Evolutionary conservation across 2,888 invertebrate genomes (phyloP).

Genomic region (Balanococcus diminutus): DNA sequence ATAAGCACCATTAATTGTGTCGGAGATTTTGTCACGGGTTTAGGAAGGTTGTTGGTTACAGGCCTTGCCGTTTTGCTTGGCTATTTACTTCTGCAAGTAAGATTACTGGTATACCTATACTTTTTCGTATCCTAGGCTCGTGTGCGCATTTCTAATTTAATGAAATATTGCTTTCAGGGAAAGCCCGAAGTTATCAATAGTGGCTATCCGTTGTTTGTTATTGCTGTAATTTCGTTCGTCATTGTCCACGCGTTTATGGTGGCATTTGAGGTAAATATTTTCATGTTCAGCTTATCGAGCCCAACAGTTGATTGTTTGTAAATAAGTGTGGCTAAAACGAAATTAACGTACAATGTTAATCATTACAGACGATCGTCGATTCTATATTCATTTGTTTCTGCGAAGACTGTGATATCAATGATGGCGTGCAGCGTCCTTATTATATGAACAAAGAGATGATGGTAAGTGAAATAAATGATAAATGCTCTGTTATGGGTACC

Average conservation of each 20-base stretch:
- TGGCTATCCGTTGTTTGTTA: slow-evolving; percentile 63
- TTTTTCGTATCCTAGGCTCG: no score
- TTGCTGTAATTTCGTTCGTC: slow-evolving; percentile 70
- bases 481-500: background rate
- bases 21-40: slow-evolving; percentile 73
- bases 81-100: slow-evolving; percentile 67
- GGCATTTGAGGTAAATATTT: slow-evolving; percentile 70
- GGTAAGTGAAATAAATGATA: slow-evolving; percentile 60
- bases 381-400: slow-evolving; percentile 74
- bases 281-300: no score
- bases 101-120: background rate
- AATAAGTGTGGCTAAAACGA: background rate
- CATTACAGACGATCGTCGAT: slow-evolving; percentile 70
- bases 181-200: background rate
- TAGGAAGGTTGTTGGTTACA: slow-evolving; percentile 72
- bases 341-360: background rate
- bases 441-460: slow-evolving; percentile 72
- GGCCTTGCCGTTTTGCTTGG: slow-evolving; percentile 69
- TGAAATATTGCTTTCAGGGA: background rate
- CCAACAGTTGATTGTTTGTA: background rate
- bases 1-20: slow-evolving; percentile 75
- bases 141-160: no score
- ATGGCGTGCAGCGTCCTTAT: slow-evolving; percentile 69
- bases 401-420: slow-evolving; percentile 71
- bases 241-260: slow-evolving; percentile 75